Conservation (phyloP, 2,888 invertebrate species). For the Eumacrocentrus americanus region DNA sequence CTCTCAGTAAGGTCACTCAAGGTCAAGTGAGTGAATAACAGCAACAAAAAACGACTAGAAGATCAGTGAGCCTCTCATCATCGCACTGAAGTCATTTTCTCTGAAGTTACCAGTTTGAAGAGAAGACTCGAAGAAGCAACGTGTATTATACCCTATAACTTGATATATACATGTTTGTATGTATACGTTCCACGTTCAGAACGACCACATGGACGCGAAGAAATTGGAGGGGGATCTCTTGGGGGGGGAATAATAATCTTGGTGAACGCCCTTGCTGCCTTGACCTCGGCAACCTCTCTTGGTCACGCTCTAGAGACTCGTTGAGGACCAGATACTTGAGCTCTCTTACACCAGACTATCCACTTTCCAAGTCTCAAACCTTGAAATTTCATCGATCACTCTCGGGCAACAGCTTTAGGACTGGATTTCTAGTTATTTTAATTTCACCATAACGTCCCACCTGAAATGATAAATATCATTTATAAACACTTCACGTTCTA, state of each 20-base stretch:
- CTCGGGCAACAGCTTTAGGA: too few relatives aligned
- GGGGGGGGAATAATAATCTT: constrained; percentile 31
- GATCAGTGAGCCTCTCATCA: constrained; percentile 1
- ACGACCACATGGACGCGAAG: not conserved
- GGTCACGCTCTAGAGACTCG: not conserved
- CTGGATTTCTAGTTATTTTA: too few relatives aligned
- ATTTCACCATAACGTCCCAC: too few relatives aligned
- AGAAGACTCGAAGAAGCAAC: constrained; percentile 3
- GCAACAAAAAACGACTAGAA: not conserved
- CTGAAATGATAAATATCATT: too few relatives aligned
- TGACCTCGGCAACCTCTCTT: constrained; percentile 46
- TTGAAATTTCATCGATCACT: too few relatives aligned
- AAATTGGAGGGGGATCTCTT: constrained; percentile 18
- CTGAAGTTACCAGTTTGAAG: constrained; percentile 12
- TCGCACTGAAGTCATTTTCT: constrained; percentile 9
- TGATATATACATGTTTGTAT: not conserved
- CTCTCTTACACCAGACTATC: not conserved
- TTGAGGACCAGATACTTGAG: constrained; percentile 1
- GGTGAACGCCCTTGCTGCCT: constrained; percentile 51
- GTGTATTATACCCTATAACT: too few relatives aligned
- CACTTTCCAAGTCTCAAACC: too few relatives aligned
- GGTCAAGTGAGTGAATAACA: not conserved
- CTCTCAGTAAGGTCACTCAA: constrained; percentile 10
- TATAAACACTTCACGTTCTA: too few relatives aligned
- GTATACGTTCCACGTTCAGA: not conserved